Evolutionary conservation across 2,888 invertebrate species (phyloP), one percentile per base, ranked within the genome.

Genomic region (Sarcophaga rosellei): DNA sequence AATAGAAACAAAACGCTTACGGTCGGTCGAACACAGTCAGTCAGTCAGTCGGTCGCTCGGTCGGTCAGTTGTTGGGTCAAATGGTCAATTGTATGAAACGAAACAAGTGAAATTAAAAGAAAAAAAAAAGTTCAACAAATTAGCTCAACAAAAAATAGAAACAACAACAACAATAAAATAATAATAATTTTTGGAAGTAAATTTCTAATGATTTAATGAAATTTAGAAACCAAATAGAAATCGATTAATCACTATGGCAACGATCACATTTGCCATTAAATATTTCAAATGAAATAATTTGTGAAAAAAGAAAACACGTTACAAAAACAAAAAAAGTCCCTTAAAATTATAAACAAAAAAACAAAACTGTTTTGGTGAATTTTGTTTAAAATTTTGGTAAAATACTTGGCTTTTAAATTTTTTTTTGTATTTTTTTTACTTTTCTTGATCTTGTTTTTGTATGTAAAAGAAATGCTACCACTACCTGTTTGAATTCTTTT

Each of bases 371-470:
- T 53, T 53, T 84, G 25, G 57, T 75, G 59, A 77, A 76, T 70
- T 82, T 78, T 85, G 66, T n/a, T 23, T 62, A 63, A 63, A 63
- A 75, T 47, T 75, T 53, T 47, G 15, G 20, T 45, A 35, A 53
- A 47, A 47, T 63, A 12, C 61, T 73, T 73, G 15, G 21, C 8
- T 59, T 53, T 59, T 35, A 3, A 35, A 47, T 68, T 53, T 81
- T 68, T 53, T 63, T 82, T 61, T 66, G 57, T 66, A 20, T 25
- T 65, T 63, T 75, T 20, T 75, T 63, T 4, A 6, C 61, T 70
- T 72, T 66, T 45, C 68, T 23, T 81, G 86, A 86, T 86, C 86
- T 84, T 81, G 86, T 86, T 81, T 86, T 81, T 78, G 77, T 77
- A 57, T 81, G 45, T 35, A 35, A 35, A 35, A 35, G 84, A 86